A percentile compares a stretch with the other conserved stretches of the same genome.
Evolutionary conservation across 2,888 invertebrate genomes (phyloP).

Genomic region (Dynastes maya): DNA sequence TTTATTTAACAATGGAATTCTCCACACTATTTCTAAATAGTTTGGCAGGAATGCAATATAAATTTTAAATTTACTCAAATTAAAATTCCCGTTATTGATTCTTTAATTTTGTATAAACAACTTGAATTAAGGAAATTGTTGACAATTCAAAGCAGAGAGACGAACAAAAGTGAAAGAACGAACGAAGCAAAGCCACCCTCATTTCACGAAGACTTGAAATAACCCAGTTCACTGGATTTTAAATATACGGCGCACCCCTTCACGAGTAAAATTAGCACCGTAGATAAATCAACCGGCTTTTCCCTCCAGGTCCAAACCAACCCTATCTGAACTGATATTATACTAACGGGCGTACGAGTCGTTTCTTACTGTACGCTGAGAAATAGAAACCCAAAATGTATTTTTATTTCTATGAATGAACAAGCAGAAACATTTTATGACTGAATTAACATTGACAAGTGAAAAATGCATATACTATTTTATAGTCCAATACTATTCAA

Average conservation of each 20-base stretch:
- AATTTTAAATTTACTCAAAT: too few species aligned
- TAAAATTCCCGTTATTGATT: not conserved
- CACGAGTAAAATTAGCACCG: slow-evolving; percentile 52
- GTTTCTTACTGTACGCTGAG: slow-evolving; percentile 22
- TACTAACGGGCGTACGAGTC: slow-evolving; percentile 33
- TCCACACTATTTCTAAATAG: not conserved
- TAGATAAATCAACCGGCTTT: slow-evolving; percentile 50
- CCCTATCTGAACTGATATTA: slow-evolving; percentile 45
- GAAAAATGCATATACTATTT: too few species aligned
- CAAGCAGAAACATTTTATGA: too few species aligned
- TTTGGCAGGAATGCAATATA: not conserved
- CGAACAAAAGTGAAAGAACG: slow-evolving; percentile 29
- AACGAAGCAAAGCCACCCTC: slow-evolving; percentile 37
- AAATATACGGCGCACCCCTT: slow-evolving; percentile 51
- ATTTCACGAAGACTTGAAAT: slow-evolving; percentile 50
- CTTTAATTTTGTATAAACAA: slow-evolving; percentile 20
- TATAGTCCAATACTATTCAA: too few species aligned
- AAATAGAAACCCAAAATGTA: slow-evolving; percentile 27
- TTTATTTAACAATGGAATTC: too few species aligned
- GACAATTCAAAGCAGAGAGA: slow-evolving; percentile 22
- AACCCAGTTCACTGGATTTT: slow-evolving; percentile 52
- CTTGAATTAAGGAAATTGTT: slow-evolving; percentile 24
- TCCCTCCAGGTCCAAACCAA: slow-evolving; percentile 46
- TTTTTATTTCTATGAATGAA: slow-evolving; percentile 23
- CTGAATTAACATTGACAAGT: too few species aligned